phyloP scores from a whole-genome alignment of 2,113 vertebrate species.

The Mormyrus iriodes region DNA sequence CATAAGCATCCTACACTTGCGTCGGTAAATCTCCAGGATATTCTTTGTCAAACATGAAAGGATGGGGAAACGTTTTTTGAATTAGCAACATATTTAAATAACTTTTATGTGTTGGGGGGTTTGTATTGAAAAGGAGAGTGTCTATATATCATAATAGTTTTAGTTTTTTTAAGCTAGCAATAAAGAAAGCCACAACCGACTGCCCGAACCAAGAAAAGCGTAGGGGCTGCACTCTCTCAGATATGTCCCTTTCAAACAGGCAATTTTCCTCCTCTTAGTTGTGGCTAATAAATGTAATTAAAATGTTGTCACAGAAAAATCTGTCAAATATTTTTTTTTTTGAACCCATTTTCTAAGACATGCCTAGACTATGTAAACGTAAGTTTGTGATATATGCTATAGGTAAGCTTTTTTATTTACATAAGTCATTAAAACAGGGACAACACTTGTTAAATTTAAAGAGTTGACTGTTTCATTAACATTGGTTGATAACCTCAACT shows the following conservation, averaged over 20 bases:
- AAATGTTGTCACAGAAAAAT: constrained; percentile 31
- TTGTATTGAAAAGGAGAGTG: not conserved
- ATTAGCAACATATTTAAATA: constrained; percentile 24
- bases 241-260: constrained; percentile 12
- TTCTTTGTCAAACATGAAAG: constrained; percentile 26
- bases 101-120: constrained; percentile 12
- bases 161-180: constrained; percentile 27
- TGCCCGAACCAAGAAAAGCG: constrained; percentile 29
- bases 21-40: constrained; percentile 20
- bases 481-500: not conserved
- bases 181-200: constrained; percentile 35
- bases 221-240: constrained; percentile 27
- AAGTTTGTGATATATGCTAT: not conserved
- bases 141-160: not conserved
- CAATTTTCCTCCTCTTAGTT: constrained; percentile 38
- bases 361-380: not conserved
- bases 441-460: not conserved
- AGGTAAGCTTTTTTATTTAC: not conserved
- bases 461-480: not conserved
- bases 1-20: not conserved
- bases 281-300: constrained; percentile 34
- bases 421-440: not conserved
- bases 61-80: constrained; percentile 16
- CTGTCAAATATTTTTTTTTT: constrained; percentile 1
- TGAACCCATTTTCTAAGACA: not conserved